Base-by-base conservation (phyloP, 1,140 invertebrate genomes). In the Drosophila grimshawi region DNA sequence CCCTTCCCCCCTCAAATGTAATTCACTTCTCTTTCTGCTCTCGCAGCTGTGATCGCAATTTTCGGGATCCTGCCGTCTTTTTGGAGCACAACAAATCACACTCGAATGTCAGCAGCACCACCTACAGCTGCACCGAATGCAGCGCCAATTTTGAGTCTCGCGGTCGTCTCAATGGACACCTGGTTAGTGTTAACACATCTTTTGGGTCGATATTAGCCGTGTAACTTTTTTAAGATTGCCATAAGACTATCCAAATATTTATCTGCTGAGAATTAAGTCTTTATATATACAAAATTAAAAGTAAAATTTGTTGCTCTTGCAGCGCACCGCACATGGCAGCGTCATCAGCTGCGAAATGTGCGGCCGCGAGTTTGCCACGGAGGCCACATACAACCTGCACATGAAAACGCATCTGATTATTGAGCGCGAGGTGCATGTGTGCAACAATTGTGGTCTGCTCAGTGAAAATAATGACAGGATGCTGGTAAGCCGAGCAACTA, bases 351-450 rank as follows among this genome's bases (percentile, higher is more conserved):
- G 86, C 33, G 86, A 91, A 30, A 35, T 91, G n/a, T 90, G 86
- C 32, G 72, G 64, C 30, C 80, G 90, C 0, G 86, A 90, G 8
- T 91, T 90, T 30, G 53, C 77, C 51, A 65, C 56, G 0, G 82
- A 90, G 52, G 53, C 66, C 27, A 82, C 76, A 2, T 81, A 75
- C 60, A 82, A 72, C 37, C 33, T 76, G 0, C 85, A 89, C 32
- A 91, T 80, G 83, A 90, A 86, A 55, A 80, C 76, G 11, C 83
- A 88, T 65, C 53, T 88, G 45, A 88, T 88, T 6, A 92, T 78
- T 8, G 80, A 75, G 19, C 64, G 66, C 2, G 76, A 77, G 35
- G 61, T 79, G 30, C 67, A 62, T 63, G 56, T 86, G 6, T 92
- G 90, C 70, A 53, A n/a, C 19, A 73, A 35, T n/a, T 92, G 90